A percentile compares a stretch with the other conserved stretches of the same genome.
Evolutionary conservation across 2,888 invertebrate genomes (phyloP).

Genomic region (Drosophila mimica): DNA sequence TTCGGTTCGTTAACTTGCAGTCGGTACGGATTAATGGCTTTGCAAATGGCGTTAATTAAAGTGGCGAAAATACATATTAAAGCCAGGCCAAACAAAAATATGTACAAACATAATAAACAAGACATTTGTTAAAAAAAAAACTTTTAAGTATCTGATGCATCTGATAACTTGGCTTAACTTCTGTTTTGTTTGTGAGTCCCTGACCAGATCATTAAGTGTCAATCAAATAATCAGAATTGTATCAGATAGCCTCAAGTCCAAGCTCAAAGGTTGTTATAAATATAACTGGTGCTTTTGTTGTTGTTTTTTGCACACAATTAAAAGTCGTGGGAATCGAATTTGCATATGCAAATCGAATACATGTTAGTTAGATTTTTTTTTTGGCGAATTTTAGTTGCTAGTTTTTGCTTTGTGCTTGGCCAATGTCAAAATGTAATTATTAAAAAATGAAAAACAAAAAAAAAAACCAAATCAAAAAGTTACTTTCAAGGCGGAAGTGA

Average conservation of each 20-base stretch:
- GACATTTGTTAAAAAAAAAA: not conserved
- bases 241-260: slow-evolving; percentile 40
- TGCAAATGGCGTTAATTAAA: slow-evolving; percentile 50
- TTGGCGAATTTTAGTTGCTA: slow-evolving; percentile 30
- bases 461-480: slow-evolving; percentile 23
- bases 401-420: slow-evolving; percentile 31
- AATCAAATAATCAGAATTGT: slow-evolving; percentile 54
- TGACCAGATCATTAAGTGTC: slow-evolving; percentile 33
- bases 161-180: slow-evolving; percentile 21
- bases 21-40: slow-evolving; percentile 35
- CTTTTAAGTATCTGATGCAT: slow-evolving; percentile 7
- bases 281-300: slow-evolving; percentile 29
- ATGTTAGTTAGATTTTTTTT: slow-evolving; percentile 13
- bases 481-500: slow-evolving; percentile 64
- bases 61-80: slow-evolving; percentile 26
- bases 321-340: slow-evolving; percentile 78
- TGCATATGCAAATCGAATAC: slow-evolving; percentile 72
- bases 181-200: slow-evolving; percentile 18
- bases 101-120: slow-evolving; percentile 1
- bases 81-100: slow-evolving; percentile 1
- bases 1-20: slow-evolving; percentile 51
- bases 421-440: slow-evolving; percentile 67
- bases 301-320: slow-evolving; percentile 56
- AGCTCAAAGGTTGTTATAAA: slow-evolving; percentile 40
- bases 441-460: not conserved